Conservation (phyloP, 2,888 invertebrate genomes). For the Drosophila maculinotata region DNA sequence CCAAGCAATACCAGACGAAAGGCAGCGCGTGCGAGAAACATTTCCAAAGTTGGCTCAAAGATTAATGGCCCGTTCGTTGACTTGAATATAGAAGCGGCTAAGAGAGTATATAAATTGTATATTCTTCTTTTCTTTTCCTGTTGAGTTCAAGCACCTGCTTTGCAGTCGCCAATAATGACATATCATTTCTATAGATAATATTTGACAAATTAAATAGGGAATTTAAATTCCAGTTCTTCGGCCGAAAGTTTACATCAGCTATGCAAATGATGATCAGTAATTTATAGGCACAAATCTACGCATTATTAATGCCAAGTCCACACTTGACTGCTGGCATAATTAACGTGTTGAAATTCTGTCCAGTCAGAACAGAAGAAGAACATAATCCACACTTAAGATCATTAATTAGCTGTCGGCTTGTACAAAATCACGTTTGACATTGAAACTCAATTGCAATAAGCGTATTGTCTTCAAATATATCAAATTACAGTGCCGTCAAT, state of each 20-base stretch:
- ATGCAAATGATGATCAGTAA: conserved; percentile 44
- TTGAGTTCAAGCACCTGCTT: conserved; percentile 54
- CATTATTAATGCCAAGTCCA: neutral
- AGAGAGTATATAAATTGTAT: neutral
- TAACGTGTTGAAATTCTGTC: conserved; percentile 11
- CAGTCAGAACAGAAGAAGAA: conserved; percentile 13
- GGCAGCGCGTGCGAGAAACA: conserved; percentile 17
- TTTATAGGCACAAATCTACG: conserved; percentile 18
- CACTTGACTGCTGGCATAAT: conserved; percentile 11
- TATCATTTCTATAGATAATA: conserved; percentile 24
- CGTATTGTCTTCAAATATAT: conserved; percentile 12
- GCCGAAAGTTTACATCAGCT: conserved; percentile 33
- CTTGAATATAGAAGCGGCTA: conserved; percentile 2
- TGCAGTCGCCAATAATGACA: conserved; percentile 17
- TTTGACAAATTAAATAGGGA: conserved; percentile 25
- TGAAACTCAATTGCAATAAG: conserved; percentile 24
- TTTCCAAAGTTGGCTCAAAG: conserved; percentile 25
- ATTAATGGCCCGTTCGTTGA: conserved; percentile 38
- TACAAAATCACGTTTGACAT: conserved; percentile 31
- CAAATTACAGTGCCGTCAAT: conserved; percentile 17
- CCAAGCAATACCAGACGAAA: conserved; percentile 20
- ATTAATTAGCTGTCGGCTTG: conserved; percentile 36
- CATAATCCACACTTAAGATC: conserved; percentile 10
- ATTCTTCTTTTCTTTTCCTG: conserved; percentile 1
- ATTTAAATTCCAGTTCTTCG: conserved; percentile 33